phyloP scores from a whole-genome alignment of 2,113 vertebrate species.

The Danio rerio region DNA sequence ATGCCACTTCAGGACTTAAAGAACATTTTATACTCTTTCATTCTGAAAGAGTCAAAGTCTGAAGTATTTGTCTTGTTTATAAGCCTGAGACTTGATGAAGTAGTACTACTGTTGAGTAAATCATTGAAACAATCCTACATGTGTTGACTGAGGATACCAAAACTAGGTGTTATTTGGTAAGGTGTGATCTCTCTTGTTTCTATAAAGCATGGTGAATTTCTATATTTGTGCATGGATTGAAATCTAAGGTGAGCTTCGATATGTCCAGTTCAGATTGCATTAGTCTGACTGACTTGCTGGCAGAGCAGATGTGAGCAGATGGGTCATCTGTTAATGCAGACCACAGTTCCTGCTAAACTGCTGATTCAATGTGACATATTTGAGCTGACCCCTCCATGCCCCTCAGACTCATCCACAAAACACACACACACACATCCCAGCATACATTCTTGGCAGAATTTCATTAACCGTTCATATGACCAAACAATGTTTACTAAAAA shows the following conservation, averaged over 20 bases:
- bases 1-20: slow-evolving; percentile 1
- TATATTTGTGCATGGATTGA: not conserved
- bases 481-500: not conserved
- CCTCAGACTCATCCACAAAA: not conserved
- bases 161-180: not conserved
- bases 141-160: not conserved
- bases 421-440: not conserved
- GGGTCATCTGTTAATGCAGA: not conserved
- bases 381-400: not conserved
- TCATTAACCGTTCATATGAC: not conserved
- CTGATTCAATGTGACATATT: slow-evolving; percentile 37
- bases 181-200: not conserved
- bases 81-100: not conserved
- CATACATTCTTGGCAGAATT: not conserved
- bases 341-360: slow-evolving; percentile 29
- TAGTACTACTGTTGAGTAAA: not conserved
- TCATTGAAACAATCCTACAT: not conserved
- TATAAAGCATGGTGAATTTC: not conserved
- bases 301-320: not conserved
- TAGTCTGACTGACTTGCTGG: no score
- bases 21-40: no score
- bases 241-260: not conserved
- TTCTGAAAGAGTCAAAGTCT: slow-evolving; percentile 6
- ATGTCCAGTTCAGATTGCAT: not conserved
- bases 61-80: not conserved